These are phyloP conservation scores for Periophthalmus magnuspinnatus DNA, from an alignment of 2,797 vertebrate species.

Conservation along the genomic window DNA sequence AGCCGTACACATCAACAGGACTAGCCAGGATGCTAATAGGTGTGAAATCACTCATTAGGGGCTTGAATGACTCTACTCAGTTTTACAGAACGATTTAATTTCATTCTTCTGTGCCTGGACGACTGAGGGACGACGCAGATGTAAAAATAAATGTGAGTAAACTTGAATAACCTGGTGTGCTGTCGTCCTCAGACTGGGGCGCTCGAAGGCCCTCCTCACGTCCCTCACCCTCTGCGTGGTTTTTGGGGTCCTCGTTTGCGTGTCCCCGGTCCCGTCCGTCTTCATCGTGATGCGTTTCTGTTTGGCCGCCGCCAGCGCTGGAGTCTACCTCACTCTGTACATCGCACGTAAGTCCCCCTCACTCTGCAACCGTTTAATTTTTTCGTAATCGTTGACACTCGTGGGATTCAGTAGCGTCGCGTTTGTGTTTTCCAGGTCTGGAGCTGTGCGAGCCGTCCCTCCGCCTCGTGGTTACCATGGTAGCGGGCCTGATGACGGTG, in stretches of 20 bases:
- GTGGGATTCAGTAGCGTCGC: too few relatives aligned
- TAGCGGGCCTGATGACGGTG: conserved; percentile 82
- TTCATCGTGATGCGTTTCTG: conserved; percentile 88
- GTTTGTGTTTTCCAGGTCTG: conserved; percentile 75
- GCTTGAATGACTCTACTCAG: too few relatives aligned
- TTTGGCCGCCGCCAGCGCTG: conserved; percentile 82
- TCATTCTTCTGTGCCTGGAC: too few relatives aligned
- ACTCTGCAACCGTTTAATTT: too few relatives aligned
- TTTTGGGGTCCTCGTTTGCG: conserved; percentile 85
- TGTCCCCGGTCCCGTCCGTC: conserved; percentile 82
- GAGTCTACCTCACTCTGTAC: conserved; percentile 85
- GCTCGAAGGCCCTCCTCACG: conserved; percentile 81
- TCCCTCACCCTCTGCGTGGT: conserved; percentile 84
- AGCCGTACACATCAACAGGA: too few relatives aligned
- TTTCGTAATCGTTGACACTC: too few relatives aligned
- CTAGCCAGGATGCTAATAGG: too few relatives aligned
- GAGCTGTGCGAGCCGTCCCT: conserved; percentile 88
- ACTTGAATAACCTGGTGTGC: not conserved
- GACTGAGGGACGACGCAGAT: too few relatives aligned
- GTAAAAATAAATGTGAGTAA: too few relatives aligned
- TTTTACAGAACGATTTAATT: too few relatives aligned
- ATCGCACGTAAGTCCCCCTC: conserved; percentile 81
- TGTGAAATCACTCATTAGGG: too few relatives aligned
- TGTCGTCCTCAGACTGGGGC: conserved; percentile 76
- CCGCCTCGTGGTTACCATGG: conserved; percentile 81